Conservation (phyloP, 2,888 invertebrate species). For the Noctua pronuba region DNA sequence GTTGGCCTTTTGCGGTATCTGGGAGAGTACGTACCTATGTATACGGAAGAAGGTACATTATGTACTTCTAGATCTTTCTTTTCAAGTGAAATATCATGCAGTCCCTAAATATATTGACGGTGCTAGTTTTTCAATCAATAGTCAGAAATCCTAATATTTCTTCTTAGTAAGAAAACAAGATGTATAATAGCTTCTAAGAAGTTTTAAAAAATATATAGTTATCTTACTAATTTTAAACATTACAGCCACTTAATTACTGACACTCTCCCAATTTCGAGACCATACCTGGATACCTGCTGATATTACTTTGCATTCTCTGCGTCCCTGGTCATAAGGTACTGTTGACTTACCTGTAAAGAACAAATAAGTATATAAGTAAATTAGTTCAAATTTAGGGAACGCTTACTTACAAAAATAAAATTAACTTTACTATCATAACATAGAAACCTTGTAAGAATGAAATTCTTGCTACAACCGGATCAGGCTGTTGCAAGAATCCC, state of each 20-base stretch:
- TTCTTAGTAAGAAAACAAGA: neutral
- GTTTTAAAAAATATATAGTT: neutral
- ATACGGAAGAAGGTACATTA: constrained; percentile 2
- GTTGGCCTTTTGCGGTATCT: constrained; percentile 49
- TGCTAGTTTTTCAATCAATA: neutral
- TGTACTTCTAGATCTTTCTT: neutral
- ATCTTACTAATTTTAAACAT: neutral
- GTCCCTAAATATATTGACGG: too few species aligned
- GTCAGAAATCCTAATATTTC: neutral
- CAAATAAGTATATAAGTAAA: neutral
- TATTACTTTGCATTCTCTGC: neutral
- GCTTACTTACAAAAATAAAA: neutral
- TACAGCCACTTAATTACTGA: neutral
- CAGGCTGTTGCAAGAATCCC: too few species aligned
- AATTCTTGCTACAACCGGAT: neutral
- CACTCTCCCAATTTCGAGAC: neutral
- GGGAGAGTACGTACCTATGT: constrained; percentile 10
- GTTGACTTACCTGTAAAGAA: constrained; percentile 51
- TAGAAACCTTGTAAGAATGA: neutral
- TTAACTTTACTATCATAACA: neutral
- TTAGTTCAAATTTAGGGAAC: neutral
- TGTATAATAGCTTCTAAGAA: neutral
- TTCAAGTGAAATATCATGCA: neutral
- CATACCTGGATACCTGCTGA: neutral
- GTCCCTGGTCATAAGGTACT: neutral